Evolutionary conservation across 1,140 invertebrate genomes (phyloP).

Genomic region (Maniola jurtina): DNA sequence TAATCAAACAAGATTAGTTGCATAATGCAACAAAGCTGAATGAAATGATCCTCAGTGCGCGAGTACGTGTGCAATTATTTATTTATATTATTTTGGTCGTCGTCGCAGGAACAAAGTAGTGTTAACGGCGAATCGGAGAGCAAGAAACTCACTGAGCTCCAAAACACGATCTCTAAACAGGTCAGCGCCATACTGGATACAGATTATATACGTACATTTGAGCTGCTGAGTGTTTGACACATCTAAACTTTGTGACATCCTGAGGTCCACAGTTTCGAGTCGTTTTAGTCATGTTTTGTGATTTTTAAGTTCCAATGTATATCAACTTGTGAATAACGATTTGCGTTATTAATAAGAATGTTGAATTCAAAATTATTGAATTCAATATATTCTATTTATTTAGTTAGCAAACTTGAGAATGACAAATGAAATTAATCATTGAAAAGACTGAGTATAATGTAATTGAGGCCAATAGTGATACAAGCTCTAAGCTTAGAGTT

Average conservation of each 20-base stretch:
- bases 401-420: too few relatives aligned
- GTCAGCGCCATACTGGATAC: conserved; percentile 76
- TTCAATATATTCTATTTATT: too few relatives aligned
- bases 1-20: too few relatives aligned
- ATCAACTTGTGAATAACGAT: too few relatives aligned
- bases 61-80: conserved; percentile 31
- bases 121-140: conserved; percentile 68
- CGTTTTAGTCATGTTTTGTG: neutral
- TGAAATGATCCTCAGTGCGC: conserved; percentile 18
- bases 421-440: too few relatives aligned
- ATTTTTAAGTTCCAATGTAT: too few relatives aligned
- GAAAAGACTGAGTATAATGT: too few relatives aligned
- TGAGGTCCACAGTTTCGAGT: neutral
- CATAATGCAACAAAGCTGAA: neutral
- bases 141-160: conserved; percentile 84
- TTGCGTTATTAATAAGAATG: too few relatives aligned
- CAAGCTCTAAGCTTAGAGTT: too few relatives aligned
- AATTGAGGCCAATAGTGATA: too few relatives aligned
- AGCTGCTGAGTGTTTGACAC: conserved; percentile 15
- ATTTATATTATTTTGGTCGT: conserved; percentile 63
- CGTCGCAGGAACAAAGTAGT: conserved; percentile 68
- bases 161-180: conserved; percentile 95
- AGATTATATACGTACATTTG: conserved; percentile 24
- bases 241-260: neutral
- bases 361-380: too few relatives aligned